phyloP scores from a whole-genome alignment of 2,797 vertebrate species.

The Pampus argenteus region DNA sequence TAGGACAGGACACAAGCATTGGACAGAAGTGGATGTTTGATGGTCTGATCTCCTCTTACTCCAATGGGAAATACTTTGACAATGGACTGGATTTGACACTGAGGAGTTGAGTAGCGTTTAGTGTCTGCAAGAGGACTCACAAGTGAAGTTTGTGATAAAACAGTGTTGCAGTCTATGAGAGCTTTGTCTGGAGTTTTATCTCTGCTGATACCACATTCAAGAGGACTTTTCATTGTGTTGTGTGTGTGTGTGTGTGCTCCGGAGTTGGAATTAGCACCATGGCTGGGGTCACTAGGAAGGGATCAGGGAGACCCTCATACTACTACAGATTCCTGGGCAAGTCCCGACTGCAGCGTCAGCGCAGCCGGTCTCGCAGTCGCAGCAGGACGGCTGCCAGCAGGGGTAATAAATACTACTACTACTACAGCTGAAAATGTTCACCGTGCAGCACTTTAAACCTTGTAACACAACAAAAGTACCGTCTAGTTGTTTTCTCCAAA shows the following conservation, averaged over 20 bases:
- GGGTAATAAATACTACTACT: conserved; percentile 85
- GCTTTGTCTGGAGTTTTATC: conserved; percentile 41
- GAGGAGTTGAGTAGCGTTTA: conserved; percentile 43
- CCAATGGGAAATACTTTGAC: conserved; percentile 37
- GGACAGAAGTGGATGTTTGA: conserved; percentile 56
- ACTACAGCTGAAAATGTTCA: conserved; percentile 31
- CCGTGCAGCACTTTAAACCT: conserved; percentile 24
- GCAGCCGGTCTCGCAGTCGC: conserved; percentile 96
- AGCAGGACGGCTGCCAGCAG: conserved; percentile 88
- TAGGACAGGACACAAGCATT: conserved; percentile 55
- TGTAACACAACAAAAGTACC: background rate
- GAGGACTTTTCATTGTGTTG: conserved; percentile 30
- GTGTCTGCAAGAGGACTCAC: conserved; percentile 35
- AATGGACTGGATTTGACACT: conserved; percentile 41
- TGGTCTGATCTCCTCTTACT: conserved; percentile 41
- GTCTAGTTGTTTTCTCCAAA: background rate
- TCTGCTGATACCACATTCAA: conserved; percentile 30
- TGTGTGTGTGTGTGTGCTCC: conserved; percentile 7
- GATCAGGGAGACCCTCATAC: conserved; percentile 94
- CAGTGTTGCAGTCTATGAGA: conserved; percentile 28
- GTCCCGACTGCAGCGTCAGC: conserved; percentile 95
- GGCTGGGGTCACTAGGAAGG: conserved; percentile 94
- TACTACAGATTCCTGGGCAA: conserved; percentile 97
- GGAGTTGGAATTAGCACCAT: conserved; percentile 76
- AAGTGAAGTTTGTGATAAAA: conserved; percentile 34